These are phyloP conservation scores for Cryptosula pallasiana DNA, from an alignment of 2,888 invertebrate genomes.

Conservation along the genomic window DNA sequence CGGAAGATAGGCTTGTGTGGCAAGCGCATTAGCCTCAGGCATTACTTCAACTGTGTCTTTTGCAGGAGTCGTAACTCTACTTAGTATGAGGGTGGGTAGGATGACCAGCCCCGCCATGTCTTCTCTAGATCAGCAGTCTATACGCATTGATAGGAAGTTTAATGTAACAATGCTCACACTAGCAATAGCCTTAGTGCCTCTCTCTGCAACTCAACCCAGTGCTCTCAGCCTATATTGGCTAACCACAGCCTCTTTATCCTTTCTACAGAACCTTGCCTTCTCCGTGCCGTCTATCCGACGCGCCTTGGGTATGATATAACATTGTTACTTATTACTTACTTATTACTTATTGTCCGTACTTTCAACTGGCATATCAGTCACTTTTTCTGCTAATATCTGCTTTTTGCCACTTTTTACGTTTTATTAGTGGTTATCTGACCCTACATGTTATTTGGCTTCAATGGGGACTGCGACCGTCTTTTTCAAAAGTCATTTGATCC, in stretches of 20 bases:
- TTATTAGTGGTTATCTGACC: too few species aligned
- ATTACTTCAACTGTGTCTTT: too few species aligned
- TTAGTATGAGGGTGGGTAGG: neutral
- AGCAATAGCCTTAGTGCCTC: neutral
- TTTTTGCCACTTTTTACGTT: too few species aligned
- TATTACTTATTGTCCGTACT: too few species aligned
- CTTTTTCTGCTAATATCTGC: too few species aligned
- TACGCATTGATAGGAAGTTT: neutral
- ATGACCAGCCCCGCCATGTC: neutral
- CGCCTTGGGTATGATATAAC: neutral
- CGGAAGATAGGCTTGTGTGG: too few species aligned
- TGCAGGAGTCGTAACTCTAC: neutral
- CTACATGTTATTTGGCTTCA: too few species aligned
- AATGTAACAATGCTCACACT: neutral
- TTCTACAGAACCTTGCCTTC: neutral
- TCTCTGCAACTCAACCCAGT: constrained; percentile 5
- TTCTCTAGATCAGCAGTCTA: neutral
- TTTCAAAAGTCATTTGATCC: too few species aligned
- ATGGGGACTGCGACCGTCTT: too few species aligned
- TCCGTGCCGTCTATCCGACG: neutral
- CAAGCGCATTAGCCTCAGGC: too few species aligned
- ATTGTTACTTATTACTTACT: neutral
- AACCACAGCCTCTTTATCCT: neutral
- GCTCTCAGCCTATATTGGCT: constrained; percentile 1
- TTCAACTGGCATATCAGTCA: too few species aligned